A percentile compares a stretch with the other conserved stretches of the same genome.
Evolutionary conservation across 1,140 invertebrate genomes (phyloP).

Genomic region (Vollenhovia emeryi): DNA sequence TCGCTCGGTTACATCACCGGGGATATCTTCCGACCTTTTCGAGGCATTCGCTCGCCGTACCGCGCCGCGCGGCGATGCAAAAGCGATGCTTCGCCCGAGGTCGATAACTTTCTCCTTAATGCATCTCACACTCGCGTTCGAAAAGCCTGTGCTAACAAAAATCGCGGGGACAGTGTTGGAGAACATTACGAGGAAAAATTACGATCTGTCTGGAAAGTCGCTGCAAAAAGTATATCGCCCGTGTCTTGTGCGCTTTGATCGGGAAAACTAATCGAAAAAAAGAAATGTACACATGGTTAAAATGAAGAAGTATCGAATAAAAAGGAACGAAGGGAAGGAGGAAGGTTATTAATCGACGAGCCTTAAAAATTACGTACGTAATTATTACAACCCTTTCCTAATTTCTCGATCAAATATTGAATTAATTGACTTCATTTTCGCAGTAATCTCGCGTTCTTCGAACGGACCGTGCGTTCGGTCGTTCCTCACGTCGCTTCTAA

Average conservation of each 20-base stretch:
- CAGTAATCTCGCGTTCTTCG: not conserved
- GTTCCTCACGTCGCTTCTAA: not conserved
- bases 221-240: not conserved
- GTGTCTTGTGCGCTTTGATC: not conserved
- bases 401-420: not conserved
- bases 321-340: not conserved
- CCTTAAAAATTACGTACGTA: not conserved
- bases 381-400: not conserved
- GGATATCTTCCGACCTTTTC: conserved; percentile 38
- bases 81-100: conserved; percentile 40
- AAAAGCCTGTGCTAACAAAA: conserved; percentile 16
- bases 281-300: too few species aligned
- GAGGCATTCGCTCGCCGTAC: not conserved
- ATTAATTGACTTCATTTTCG: not conserved
- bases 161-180: not conserved
- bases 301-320: not conserved
- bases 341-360: not conserved
- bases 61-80: not conserved
- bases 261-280: not conserved
- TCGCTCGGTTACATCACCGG: conserved; percentile 36
- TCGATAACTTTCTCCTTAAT: conserved; percentile 41
- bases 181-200: not conserved
- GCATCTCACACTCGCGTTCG: conserved; percentile 4
- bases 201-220: not conserved
- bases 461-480: not conserved